These are phyloP conservation scores for Nothoprocta pentlandii DNA, from an alignment of 2,113 vertebrate species.

Conservation along the genomic window DNA sequence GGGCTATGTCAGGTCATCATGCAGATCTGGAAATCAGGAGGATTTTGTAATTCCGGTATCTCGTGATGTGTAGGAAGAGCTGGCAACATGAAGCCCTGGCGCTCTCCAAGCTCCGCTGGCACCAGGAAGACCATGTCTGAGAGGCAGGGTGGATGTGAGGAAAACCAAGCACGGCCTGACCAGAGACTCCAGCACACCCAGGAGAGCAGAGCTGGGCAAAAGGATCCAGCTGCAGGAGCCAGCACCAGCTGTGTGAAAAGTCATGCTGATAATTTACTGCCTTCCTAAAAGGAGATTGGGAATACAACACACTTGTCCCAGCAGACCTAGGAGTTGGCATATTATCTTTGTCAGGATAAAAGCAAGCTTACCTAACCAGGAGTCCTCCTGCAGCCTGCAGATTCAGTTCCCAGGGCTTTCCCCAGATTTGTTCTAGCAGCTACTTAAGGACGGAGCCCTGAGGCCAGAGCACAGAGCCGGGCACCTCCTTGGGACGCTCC, in stretches of 20 bases:
- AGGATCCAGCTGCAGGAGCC: background rate
- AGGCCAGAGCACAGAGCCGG: background rate
- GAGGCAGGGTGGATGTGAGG: background rate
- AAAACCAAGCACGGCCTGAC: background rate
- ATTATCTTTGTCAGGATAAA: background rate
- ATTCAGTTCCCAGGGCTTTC: background rate
- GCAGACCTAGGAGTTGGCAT: background rate
- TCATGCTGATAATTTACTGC: background rate
- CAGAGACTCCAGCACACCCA: background rate
- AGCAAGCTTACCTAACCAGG: background rate
- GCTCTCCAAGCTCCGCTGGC: background rate
- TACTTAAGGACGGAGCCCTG: background rate
- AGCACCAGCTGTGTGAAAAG: background rate
- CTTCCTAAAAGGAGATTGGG: background rate
- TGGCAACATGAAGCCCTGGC: background rate
- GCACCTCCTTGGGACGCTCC: background rate
- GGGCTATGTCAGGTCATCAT: background rate
- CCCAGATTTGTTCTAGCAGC: background rate
- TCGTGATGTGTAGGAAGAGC: background rate
- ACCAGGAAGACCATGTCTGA: background rate
- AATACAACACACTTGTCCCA: background rate
- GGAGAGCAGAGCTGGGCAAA: background rate
- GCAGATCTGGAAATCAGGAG: background rate
- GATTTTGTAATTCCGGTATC: background rate
- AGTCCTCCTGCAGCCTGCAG: background rate